A percentile compares a stretch with the other conserved stretches of the same genome.
These are phyloP conservation scores for Mermis nigrescens DNA, from an alignment of 2,888 invertebrate genomes.

Conservation along the genomic window DNA sequence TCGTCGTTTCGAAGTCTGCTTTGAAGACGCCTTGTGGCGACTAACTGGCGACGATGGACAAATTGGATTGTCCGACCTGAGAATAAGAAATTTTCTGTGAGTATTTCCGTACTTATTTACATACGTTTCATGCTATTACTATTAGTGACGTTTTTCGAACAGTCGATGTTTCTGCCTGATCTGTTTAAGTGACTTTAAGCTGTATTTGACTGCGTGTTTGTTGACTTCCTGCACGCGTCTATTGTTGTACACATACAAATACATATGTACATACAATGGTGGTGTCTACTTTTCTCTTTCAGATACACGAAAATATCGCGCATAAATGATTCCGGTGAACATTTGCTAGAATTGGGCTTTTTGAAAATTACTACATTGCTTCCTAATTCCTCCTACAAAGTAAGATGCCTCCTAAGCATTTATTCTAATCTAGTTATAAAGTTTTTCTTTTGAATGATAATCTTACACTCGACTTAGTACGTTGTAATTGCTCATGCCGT, in stretches of 20 bases:
- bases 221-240: too few relatives aligned
- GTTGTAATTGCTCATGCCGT: too few relatives aligned
- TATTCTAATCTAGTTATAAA: too few relatives aligned
- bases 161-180: too few relatives aligned
- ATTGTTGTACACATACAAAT: too few relatives aligned
- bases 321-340: slow-evolving; percentile 89
- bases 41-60: slow-evolving; percentile 94
- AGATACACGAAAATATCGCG: slow-evolving; percentile 86
- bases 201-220: too few relatives aligned
- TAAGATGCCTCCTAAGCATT: slow-evolving; percentile 14
- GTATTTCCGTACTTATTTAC: slow-evolving; percentile 21
- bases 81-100: slow-evolving; percentile 79
- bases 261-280: too few relatives aligned
- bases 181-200: too few relatives aligned
- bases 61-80: slow-evolving; percentile 83
- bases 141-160: not conserved
- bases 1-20: slow-evolving; percentile 71
- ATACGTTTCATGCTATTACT: not conserved
- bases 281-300: slow-evolving; percentile 13
- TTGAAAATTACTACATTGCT: slow-evolving; percentile 80
- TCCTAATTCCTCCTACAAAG: slow-evolving; percentile 74
- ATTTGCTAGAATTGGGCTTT: slow-evolving; percentile 82
- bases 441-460: too few relatives aligned
- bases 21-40: slow-evolving; percentile 92
- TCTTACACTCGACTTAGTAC: too few relatives aligned